Conservation (phyloP, 2,797 vertebrate genomes). For the Oryzias dopingdopingensis region DNA sequence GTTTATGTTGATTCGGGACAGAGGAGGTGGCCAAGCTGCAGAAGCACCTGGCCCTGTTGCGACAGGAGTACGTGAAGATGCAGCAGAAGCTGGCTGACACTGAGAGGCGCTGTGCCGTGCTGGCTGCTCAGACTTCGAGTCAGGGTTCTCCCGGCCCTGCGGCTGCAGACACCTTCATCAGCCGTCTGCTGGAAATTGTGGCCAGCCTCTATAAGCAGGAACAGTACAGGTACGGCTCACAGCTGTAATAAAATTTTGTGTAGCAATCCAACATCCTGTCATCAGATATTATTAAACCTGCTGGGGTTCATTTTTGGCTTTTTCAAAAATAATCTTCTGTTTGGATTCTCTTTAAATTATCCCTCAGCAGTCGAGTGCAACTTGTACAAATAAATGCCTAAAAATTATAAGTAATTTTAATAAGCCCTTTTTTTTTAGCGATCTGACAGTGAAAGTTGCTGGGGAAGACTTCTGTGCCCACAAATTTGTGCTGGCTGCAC, state of each 20-base stretch:
- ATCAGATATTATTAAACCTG: not conserved
- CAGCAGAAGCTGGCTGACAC: slow-evolving; percentile 96
- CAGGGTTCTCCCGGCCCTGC: slow-evolving; percentile 63
- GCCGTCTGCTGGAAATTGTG: slow-evolving; percentile 89
- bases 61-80: slow-evolving; percentile 98
- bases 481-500: slow-evolving; percentile 96
- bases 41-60: slow-evolving; percentile 95
- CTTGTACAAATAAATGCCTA: too few relatives aligned
- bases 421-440: slow-evolving; percentile 72
- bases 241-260: not conserved
- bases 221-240: slow-evolving; percentile 88
- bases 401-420: too few relatives aligned
- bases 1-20: slow-evolving; percentile 52
- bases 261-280: not conserved
- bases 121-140: slow-evolving; percentile 83
- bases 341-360: too few relatives aligned
- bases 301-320: not conserved
- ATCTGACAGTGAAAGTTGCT: slow-evolving; percentile 91
- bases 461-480: slow-evolving; percentile 83
- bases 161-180: slow-evolving; percentile 88
- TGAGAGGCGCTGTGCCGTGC: slow-evolving; percentile 86
- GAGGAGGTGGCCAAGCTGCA: slow-evolving; percentile 99
- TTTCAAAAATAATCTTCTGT: not conserved
- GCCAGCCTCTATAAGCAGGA: slow-evolving; percentile 90
- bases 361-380: too few relatives aligned